These are phyloP conservation scores for Enteromius treurensis DNA, from an alignment of 2,797 vertebrate species.

Conservation along the genomic window DNA sequence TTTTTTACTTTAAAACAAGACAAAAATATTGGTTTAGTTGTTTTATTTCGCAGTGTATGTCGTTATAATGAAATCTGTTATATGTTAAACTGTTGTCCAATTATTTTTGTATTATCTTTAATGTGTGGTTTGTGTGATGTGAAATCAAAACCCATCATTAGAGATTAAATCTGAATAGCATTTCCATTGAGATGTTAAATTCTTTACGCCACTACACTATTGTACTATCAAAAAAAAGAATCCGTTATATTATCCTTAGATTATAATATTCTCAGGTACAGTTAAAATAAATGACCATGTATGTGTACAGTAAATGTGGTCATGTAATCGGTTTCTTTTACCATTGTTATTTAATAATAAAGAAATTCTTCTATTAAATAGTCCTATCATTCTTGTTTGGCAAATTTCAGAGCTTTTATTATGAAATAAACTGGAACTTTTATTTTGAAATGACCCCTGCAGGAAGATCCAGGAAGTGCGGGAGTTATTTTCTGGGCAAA, in stretches of 20 bases:
- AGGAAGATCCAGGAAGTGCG: slow-evolving; percentile 68
- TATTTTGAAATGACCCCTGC: slow-evolving; percentile 60
- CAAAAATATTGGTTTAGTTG: not conserved
- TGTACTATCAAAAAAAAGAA: slow-evolving; percentile 64
- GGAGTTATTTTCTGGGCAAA: slow-evolving; percentile 1
- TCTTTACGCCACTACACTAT: slow-evolving; percentile 34
- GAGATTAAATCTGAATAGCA: slow-evolving; percentile 21
- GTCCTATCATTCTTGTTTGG: slow-evolving; percentile 24
- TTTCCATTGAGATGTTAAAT: not conserved
- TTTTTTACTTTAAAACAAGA: not conserved
- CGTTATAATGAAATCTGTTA: slow-evolving; percentile 66
- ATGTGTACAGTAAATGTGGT: slow-evolving; percentile 45
- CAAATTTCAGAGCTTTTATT: slow-evolving; percentile 29
- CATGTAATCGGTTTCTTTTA: slow-evolving; percentile 28
- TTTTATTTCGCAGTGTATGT: not conserved
- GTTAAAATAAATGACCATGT: slow-evolving; percentile 63
- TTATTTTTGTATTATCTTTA: slow-evolving; percentile 74
- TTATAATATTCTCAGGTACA: slow-evolving; percentile 80
- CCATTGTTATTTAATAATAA: slow-evolving; percentile 49
- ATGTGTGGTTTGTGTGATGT: slow-evolving; percentile 38
- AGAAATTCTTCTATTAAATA: slow-evolving; percentile 34
- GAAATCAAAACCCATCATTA: not conserved
- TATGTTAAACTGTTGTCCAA: slow-evolving; percentile 69
- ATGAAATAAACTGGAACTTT: slow-evolving; percentile 33
- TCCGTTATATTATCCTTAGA: slow-evolving; percentile 65